These are phyloP conservation scores for Syndactyla subalaris DNA, from an alignment of 2,797 vertebrate genomes.

Conservation along the genomic window DNA sequence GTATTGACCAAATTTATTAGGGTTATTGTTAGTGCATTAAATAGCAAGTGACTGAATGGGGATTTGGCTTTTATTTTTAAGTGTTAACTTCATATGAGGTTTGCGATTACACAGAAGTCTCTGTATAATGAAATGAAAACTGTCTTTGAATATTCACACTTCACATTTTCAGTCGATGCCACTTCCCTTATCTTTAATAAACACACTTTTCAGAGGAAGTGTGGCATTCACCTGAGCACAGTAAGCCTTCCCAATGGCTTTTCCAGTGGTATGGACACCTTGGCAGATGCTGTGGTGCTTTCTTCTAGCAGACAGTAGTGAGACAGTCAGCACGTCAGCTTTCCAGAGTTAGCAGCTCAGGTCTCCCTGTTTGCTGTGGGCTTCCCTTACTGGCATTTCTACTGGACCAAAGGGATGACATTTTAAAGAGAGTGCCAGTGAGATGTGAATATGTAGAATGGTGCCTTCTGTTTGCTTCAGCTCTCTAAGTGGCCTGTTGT, in stretches of 20 bases:
- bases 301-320: neutral
- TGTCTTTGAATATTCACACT: neutral
- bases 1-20: conserved; percentile 17
- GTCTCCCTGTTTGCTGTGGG: neutral
- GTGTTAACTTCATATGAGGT: neutral
- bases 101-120: neutral
- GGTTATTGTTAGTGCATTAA: conserved; percentile 28
- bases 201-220: neutral
- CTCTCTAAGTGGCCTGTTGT: neutral
- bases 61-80: conserved; percentile 37
- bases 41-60: neutral
- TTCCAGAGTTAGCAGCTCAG: neutral
- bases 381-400: neutral
- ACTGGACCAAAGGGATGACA: neutral
- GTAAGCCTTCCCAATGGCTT: neutral
- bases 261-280: neutral
- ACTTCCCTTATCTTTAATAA: neutral
- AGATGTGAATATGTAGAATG: neutral
- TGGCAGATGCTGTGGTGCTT: neutral
- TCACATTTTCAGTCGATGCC: neutral
- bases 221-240: neutral
- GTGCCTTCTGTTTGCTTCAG: neutral
- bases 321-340: neutral
- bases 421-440: neutral
- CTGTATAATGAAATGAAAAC: neutral